Percentiles rank a stretch among this genome's conserved stretches.
These are phyloP conservation scores for Trachymyrmex cornetzi DNA, from an alignment of 1,140 invertebrate species.

Conservation along the genomic window DNA sequence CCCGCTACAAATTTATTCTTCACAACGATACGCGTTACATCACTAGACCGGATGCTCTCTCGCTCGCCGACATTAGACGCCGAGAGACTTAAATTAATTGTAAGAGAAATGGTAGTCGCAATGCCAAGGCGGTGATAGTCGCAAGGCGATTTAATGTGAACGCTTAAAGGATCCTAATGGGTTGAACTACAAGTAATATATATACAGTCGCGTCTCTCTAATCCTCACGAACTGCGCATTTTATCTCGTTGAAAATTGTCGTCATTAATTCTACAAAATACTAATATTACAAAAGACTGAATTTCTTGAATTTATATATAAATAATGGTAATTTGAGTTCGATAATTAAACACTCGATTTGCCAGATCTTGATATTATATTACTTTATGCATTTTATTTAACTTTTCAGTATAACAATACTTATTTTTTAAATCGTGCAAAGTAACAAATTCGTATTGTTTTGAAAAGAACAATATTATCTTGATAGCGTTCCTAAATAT, in stretches of 20 bases:
- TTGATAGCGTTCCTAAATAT: neutral
- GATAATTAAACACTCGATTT: neutral
- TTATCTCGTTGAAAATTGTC: neutral
- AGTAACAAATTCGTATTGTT: neutral
- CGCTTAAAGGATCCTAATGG: neutral
- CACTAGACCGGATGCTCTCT: conserved; percentile 43
- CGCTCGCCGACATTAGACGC: neutral
- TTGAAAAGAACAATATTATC: neutral
- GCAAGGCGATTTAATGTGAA: neutral
- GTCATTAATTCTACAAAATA: neutral
- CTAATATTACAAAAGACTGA: neutral
- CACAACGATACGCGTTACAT: conserved; percentile 10
- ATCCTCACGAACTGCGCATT: neutral
- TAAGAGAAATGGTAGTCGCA: conserved; percentile 38
- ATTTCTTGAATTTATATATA: conserved; percentile 7
- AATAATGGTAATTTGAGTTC: neutral
- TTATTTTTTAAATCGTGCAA: neutral
- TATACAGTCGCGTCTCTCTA: neutral
- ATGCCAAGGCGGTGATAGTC: conserved; percentile 20
- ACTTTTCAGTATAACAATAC: neutral
- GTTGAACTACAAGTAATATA: neutral
- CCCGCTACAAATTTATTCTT: conserved; percentile 14
- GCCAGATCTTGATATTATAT: neutral
- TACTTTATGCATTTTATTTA: neutral
- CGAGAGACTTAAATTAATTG: conserved; percentile 23